Conservation (phyloP, 2,113 vertebrate genomes). For the Amblyornis subalaris region DNA sequence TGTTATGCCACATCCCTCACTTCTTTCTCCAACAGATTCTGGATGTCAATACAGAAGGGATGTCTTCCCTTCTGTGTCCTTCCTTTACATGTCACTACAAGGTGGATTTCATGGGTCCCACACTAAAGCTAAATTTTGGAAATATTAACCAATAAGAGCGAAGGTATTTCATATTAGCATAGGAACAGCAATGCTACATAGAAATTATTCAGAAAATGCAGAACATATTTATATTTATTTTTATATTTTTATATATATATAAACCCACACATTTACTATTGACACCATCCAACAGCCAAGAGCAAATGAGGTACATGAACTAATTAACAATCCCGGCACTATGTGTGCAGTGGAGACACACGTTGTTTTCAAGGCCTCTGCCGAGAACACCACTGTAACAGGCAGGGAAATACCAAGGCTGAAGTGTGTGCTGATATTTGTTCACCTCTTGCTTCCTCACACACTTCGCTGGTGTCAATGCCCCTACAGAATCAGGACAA, state of each 20-base stretch:
- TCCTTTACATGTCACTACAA: rapidly evolving
- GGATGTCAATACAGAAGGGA: neutral
- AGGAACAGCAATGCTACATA: neutral
- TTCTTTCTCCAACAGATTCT: neutral
- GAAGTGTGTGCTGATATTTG: neutral
- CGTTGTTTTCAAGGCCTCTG: neutral
- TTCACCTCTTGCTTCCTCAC: neutral
- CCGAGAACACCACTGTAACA: neutral
- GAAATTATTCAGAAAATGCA: neutral
- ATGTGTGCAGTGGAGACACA: rapidly evolving
- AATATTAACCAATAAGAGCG: neutral
- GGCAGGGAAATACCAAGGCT: neutral
- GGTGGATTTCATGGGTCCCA: neutral
- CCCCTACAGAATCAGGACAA: neutral
- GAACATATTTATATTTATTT: neutral
- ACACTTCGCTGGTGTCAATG: neutral
- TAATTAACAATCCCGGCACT: neutral
- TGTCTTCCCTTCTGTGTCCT: neutral
- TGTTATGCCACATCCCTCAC: neutral
- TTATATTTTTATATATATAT: too few species aligned
- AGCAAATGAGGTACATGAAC: rapidly evolving
- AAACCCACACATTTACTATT: neutral
- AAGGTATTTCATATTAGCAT: neutral
- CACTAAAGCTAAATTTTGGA: neutral
- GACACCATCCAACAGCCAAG: rapidly evolving